Evolutionary conservation across 2,888 invertebrate genomes (phyloP), one percentile per base, ranked within the genome.

Genomic region (Caenorhabditis uteleia): DNA sequence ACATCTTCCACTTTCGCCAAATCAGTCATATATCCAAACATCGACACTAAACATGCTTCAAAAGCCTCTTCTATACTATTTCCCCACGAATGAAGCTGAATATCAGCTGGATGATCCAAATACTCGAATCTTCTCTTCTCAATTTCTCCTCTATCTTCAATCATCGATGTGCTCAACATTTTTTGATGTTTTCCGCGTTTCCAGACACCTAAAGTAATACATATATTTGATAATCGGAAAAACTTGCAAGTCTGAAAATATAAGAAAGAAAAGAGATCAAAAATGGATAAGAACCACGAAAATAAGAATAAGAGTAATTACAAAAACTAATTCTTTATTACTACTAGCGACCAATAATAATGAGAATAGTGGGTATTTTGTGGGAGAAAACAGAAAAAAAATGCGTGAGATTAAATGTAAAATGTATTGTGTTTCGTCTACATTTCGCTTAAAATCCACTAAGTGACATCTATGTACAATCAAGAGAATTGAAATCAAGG

Each of bases 71-170:
- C 87, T 48, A 95, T 83, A 46, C 88, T 89, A 60, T 89, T 88
- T 25, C 97, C 97, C 95, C 95, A 95, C 51, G 92, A 88, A 84
- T 95, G 94, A 66, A 95, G 85, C 91, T 97, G 97, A n/a, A 97
- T 92, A 87, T 97, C 97, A 18, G 97, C 95, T 27, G 95, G 94
- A 84, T 97, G 95, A 83, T 97, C 97, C 84, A 97, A 76, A 80
- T 86, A 83, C 46, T 83, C 82, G 59, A 77, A 80, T 16, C 70
- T 49, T 14, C 65, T 57, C 10, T 16, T 33, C 23, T 64, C 69
- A 40, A 58, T 56, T 36, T 50, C 62, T 8, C 26, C 21, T 2
- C 64, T 47, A 47, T 58, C 58, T 18, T 54, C 58, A 10, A 58
- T 49, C 58, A 59, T 65, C n/a, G 64, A 65, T 5, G 64, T 65